phyloP scores from a whole-genome alignment of 2,888 invertebrate genomes.

The Zootermopsis nevadensis region DNA sequence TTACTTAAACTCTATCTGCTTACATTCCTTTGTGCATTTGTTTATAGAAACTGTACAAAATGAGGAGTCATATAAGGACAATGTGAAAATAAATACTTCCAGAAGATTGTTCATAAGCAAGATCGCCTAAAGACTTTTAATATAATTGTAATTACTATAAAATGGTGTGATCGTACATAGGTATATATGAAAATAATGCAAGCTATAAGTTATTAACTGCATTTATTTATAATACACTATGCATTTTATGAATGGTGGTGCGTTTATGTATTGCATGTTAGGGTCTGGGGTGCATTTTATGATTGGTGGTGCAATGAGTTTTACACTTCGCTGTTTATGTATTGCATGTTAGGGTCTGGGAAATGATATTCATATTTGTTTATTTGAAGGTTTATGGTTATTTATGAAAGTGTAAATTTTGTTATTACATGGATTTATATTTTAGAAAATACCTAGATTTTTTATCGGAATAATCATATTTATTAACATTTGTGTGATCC shows the following conservation, averaged over 20 bases:
- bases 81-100: background rate
- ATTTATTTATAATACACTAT: background rate
- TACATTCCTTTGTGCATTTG: constrained; percentile 18
- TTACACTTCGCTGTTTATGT: too few relatives aligned
- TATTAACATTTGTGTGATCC: too few relatives aligned
- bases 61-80: background rate
- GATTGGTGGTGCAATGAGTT: background rate
- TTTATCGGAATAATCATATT: too few relatives aligned
- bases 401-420: background rate
- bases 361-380: background rate
- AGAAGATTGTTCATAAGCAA: background rate
- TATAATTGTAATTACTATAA: background rate
- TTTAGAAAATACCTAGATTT: background rate
- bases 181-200: background rate
- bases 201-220: background rate
- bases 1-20: background rate
- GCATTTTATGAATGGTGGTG: background rate
- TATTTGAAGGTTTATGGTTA: constrained; percentile 1
- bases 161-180: background rate
- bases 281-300: background rate
- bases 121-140: background rate
- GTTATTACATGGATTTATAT: background rate
- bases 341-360: background rate
- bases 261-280: background rate
- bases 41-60: background rate